A percentile compares a stretch with the other conserved stretches of the same genome.
Conservation (phyloP, 2,888 invertebrate genomes). For the Spilosoma lubricipeda region DNA sequence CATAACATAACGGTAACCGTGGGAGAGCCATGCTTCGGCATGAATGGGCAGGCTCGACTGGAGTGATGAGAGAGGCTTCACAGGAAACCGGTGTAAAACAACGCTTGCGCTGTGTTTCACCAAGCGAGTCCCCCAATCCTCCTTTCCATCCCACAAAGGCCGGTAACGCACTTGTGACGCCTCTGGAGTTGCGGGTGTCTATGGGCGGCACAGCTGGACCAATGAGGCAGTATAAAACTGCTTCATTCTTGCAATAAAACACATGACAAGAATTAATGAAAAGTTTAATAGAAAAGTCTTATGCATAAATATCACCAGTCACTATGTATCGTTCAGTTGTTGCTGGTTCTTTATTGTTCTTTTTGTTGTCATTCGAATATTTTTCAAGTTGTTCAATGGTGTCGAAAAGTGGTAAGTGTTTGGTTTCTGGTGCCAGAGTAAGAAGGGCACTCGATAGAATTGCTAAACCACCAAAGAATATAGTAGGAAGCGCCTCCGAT, state of each 20-base stretch:
- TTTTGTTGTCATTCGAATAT: neutral
- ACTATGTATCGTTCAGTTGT: neutral
- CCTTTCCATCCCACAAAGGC: too few relatives aligned
- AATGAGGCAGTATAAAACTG: neutral
- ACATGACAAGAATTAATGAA: neutral
- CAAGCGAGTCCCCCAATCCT: too few relatives aligned
- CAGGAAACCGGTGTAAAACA: too few relatives aligned
- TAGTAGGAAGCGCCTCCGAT: neutral
- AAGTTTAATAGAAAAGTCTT: neutral
- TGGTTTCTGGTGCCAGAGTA: constrained; percentile 3
- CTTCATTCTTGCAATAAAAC: neutral
- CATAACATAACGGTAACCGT: too few relatives aligned
- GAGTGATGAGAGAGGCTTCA: too few relatives aligned
- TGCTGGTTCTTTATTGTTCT: neutral
- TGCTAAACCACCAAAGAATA: constrained; percentile 4
- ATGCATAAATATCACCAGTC: neutral
- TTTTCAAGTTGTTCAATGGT: constrained; percentile 4
- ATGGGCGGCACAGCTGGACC: too few relatives aligned
- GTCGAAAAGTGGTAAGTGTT: constrained; percentile 4
- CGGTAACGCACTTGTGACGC: too few relatives aligned
- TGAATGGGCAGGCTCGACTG: too few relatives aligned
- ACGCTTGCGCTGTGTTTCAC: too few relatives aligned
- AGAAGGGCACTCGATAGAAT: neutral
- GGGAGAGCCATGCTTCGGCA: too few relatives aligned
- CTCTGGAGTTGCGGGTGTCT: too few relatives aligned